Percentiles rank a stretch among this genome's conserved stretches.
Evolutionary conservation across 2,113 vertebrate genomes (phyloP).

Genomic region (Ia io): DNA sequence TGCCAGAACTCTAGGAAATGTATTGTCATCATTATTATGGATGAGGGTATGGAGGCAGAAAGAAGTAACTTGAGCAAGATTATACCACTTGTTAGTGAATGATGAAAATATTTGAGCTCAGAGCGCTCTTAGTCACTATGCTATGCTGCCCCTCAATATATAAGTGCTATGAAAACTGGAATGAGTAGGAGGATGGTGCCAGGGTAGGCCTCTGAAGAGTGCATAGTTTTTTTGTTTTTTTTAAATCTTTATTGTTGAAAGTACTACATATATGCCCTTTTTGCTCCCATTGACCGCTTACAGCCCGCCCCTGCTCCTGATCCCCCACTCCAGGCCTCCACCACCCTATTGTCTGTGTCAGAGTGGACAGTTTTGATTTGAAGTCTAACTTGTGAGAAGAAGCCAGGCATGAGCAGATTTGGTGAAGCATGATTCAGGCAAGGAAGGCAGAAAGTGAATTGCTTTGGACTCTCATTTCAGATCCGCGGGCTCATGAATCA

Average conservation of each 20-base stretch:
- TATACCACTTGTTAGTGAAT: not conserved
- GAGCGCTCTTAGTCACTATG: not conserved
- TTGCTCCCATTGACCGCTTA: no score
- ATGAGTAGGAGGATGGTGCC: not conserved
- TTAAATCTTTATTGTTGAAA: no score
- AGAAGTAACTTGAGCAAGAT: not conserved
- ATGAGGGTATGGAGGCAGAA: not conserved
- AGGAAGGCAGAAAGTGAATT: not conserved
- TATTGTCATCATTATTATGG: not conserved
- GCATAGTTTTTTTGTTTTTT: not conserved
- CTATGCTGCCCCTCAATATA: not conserved
- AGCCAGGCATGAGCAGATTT: not conserved
- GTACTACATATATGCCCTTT: no score
- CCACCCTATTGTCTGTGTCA: no score
- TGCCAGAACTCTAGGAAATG: not conserved
- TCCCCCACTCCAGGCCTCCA: no score
- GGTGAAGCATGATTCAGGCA: not conserved
- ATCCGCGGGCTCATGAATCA: not conserved
- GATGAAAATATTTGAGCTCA: not conserved
- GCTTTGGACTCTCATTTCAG: not conserved
- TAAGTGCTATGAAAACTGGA: not conserved
- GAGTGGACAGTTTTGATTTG: not conserved
- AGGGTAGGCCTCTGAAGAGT: not conserved
- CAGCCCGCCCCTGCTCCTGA: no score
- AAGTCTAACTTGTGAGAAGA: not conserved